A percentile compares a stretch with the other conserved stretches of the same genome.
These are phyloP conservation scores for Epinephelus cyanopodus DNA, from an alignment of 2,113 vertebrate species.

Conservation along the genomic window DNA sequence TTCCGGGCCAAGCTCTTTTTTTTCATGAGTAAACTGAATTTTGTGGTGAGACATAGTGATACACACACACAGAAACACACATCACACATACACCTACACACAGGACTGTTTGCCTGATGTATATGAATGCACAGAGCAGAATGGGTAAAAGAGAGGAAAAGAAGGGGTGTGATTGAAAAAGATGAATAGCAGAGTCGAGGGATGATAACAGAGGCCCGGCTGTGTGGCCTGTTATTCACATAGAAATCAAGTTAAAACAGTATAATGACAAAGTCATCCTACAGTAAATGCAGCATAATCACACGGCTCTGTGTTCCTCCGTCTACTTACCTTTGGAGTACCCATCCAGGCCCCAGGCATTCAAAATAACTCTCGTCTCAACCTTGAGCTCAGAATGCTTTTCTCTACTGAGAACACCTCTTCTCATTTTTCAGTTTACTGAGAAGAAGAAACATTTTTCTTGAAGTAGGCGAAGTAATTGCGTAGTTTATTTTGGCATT, in stretches of 20 bases:
- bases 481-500: conserved; percentile 50
- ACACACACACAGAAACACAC: not conserved
- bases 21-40: not conserved
- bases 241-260: conserved; percentile 39
- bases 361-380: conserved; percentile 46
- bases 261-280: conserved; percentile 47
- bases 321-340: conserved; percentile 48
- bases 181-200: conserved; percentile 37
- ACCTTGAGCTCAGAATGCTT: conserved; percentile 42
- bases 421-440: conserved; percentile 54
- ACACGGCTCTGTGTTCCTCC: conserved; percentile 28
- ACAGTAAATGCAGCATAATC: conserved; percentile 47
- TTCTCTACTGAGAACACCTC: conserved; percentile 35
- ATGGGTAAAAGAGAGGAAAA: not conserved
- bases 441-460: conserved; percentile 48
- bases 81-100: conserved; percentile 1
- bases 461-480: conserved; percentile 51
- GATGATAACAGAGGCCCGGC: conserved; percentile 39
- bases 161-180: conserved; percentile 21
- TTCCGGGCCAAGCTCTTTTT: not conserved
- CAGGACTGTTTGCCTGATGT: conserved; percentile 3
- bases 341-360: conserved; percentile 41
- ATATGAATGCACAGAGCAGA: not conserved
- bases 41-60: not conserved
- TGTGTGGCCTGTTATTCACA: conserved; percentile 41